Evolutionary conservation across 2,797 vertebrate genomes (phyloP).

Genomic region (Anguilla obscura): DNA sequence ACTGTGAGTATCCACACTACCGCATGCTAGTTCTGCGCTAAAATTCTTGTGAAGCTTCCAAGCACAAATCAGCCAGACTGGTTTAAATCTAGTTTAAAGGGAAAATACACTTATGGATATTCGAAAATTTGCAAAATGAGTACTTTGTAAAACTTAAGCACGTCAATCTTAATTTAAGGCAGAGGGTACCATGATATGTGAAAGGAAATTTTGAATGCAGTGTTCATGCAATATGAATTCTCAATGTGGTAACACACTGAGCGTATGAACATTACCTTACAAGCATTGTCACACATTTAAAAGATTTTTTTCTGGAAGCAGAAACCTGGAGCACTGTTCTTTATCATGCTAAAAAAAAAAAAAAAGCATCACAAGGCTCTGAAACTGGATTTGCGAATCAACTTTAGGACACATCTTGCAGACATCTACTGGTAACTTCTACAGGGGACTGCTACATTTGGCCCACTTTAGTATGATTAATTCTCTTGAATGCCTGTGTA

Average conservation of each 20-base stretch:
- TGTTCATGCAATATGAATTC: no score
- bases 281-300: neutral
- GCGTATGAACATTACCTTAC: neutral
- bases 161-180: no score
- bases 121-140: no score
- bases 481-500: neutral
- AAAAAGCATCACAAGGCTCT: neutral
- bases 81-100: no score
- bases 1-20: neutral
- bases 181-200: no score
- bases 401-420: neutral
- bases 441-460: neutral
- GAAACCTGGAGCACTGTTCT: neutral
- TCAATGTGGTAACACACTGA: neutral
- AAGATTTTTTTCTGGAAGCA: neutral
- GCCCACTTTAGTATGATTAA: neutral
- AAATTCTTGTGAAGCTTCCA: neutral
- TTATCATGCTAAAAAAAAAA: neutral
- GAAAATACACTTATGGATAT: no score
- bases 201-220: no score
- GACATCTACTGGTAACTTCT: neutral
- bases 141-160: no score
- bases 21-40: no score
- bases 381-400: neutral
- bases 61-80: neutral